phyloP scores from a whole-genome alignment of 2,113 vertebrate species.

The Oncorhynchus nerka region DNA sequence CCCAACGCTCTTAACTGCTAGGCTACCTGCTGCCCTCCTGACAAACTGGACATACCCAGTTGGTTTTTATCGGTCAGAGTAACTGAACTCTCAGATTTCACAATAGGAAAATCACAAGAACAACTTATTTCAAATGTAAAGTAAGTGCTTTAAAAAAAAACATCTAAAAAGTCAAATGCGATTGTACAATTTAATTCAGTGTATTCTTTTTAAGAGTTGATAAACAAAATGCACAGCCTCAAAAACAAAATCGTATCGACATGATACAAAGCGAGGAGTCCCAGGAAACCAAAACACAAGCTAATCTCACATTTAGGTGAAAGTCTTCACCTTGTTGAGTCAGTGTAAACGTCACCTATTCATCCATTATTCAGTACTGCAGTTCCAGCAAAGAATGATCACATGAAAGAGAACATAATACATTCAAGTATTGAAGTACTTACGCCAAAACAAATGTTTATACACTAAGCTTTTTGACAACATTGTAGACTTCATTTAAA shows the following conservation, averaged over 20 bases:
- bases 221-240: neutral
- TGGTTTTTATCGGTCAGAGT: slow-evolving; percentile 45
- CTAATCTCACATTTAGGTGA: too few species aligned
- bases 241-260: neutral
- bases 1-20: too few species aligned
- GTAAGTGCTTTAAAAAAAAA: neutral
- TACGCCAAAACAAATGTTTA: too few species aligned
- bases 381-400: neutral
- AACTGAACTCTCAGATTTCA: slow-evolving; percentile 52
- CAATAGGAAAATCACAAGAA: slow-evolving; percentile 27
- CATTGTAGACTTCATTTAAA: too few species aligned
- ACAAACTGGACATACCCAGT: slow-evolving; percentile 42
- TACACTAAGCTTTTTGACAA: too few species aligned
- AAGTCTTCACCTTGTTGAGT: too few species aligned
- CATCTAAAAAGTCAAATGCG: neutral
- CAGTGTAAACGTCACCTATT: neutral
- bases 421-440: too few species aligned
- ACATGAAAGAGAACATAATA: neutral
- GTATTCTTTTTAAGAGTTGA: neutral
- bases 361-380: neutral
- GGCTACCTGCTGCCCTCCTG: too few species aligned
- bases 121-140: too few species aligned
- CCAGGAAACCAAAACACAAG: too few species aligned
- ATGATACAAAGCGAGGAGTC: neutral
- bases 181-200: neutral